These are phyloP conservation scores for Leucophenga varia DNA, from an alignment of 1,140 invertebrate species.

Conservation along the genomic window DNA sequence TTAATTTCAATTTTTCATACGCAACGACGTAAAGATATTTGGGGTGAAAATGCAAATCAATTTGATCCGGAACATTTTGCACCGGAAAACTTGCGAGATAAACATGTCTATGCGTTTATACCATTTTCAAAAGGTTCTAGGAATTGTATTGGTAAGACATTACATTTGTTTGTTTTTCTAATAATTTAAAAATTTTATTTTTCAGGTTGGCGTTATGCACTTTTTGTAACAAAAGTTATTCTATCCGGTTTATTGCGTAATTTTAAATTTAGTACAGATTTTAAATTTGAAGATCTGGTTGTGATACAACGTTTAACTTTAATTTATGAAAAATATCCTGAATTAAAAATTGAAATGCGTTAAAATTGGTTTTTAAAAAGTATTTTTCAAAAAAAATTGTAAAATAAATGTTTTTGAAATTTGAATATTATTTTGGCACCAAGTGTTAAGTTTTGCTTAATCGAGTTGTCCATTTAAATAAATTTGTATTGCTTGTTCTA, in stretches of 20 bases:
- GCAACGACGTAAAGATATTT: slow-evolving; percentile 3
- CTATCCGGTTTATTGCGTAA: neutral
- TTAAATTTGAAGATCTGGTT: neutral
- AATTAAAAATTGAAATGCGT: too few species aligned
- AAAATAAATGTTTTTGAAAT: too few species aligned
- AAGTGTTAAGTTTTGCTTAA: too few species aligned
- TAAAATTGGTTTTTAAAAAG: too few species aligned
- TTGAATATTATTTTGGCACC: too few species aligned
- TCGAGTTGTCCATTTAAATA: neutral
- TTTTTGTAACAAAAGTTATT: neutral
- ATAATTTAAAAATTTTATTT: neutral
- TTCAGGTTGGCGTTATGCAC: neutral
- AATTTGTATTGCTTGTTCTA: neutral
- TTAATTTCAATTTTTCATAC: neutral
- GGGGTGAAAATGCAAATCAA: neutral
- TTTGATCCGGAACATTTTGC: slow-evolving; percentile 8
- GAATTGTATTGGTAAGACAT: slow-evolving; percentile 6
- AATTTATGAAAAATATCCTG: too few species aligned
- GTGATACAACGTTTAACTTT: too few species aligned
- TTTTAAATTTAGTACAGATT: neutral
- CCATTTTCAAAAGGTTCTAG: slow-evolving; percentile 1
- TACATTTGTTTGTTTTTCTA: too few species aligned
- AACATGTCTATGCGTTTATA: neutral
- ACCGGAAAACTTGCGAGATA: neutral
- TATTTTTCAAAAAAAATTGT: too few species aligned